Evolutionary conservation across 2,888 invertebrate species (phyloP).

Genomic region (Ophion ellenae): DNA sequence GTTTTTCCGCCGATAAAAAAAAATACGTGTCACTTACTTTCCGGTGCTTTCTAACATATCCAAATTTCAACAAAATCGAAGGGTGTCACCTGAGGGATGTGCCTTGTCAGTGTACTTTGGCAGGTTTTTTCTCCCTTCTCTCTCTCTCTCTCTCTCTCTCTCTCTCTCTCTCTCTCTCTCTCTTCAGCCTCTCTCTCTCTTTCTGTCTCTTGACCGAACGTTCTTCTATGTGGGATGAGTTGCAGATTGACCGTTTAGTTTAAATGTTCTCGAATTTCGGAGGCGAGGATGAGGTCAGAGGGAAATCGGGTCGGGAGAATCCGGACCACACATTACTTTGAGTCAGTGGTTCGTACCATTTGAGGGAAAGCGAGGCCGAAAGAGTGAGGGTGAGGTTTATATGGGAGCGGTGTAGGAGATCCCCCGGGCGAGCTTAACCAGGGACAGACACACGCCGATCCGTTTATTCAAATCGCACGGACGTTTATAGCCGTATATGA

Average conservation of each 20-base stretch:
- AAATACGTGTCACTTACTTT: too few species aligned
- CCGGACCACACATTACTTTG: conserved; percentile 20
- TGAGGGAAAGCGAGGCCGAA: not conserved
- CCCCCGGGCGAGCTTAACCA: conserved; percentile 52
- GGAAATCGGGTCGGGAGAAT: conserved; percentile 8
- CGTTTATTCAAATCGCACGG: conserved; percentile 74
- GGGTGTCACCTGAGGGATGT: too few species aligned
- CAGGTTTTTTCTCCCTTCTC: too few species aligned
- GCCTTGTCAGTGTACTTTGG: too few species aligned
- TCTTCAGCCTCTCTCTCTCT: too few species aligned
- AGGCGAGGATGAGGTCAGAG: conserved; percentile 10
- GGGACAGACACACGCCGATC: conserved; percentile 65
- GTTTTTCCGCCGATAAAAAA: too few species aligned
- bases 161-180: too few species aligned
- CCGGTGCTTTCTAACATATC: too few species aligned
- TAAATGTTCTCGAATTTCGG: conserved; percentile 4
- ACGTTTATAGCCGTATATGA: conserved; percentile 70
- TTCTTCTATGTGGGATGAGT: too few species aligned
- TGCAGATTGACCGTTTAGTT: not conserved
- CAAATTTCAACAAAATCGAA: too few species aligned
- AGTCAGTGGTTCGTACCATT: conserved; percentile 22
- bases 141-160: too few species aligned
- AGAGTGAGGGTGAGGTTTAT: not conserved
- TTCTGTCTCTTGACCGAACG: too few species aligned
- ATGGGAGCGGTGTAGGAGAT: conserved; percentile 26